phyloP scores from a whole-genome alignment of 2,113 vertebrate species.

The Amphilophus citrinellus region DNA sequence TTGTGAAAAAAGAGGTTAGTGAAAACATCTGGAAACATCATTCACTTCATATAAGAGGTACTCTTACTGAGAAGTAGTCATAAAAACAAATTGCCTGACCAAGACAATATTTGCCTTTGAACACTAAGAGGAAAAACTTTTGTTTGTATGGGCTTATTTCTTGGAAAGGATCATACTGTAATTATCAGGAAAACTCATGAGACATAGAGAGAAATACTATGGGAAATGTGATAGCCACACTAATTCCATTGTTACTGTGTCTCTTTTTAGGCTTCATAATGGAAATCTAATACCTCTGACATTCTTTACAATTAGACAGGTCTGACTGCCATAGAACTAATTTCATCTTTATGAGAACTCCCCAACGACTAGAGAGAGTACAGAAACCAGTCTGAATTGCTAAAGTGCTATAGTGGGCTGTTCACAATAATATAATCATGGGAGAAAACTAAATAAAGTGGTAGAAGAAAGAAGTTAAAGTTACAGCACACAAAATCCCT shows the following conservation, averaged over 20 bases:
- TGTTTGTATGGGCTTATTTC: background rate
- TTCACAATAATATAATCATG: background rate
- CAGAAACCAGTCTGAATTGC: background rate
- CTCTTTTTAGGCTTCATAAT: background rate
- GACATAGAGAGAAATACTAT: background rate
- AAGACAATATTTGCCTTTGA: background rate
- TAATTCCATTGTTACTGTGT: background rate
- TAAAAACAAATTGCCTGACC: background rate
- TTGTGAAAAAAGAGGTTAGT: background rate
- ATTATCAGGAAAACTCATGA: background rate
- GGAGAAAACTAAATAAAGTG: background rate
- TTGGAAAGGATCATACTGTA: background rate
- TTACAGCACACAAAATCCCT: background rate
- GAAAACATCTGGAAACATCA: slow-evolving; percentile 5
- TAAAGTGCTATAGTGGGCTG: background rate
- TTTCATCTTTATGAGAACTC: slow-evolving; percentile 5
- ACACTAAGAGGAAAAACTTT: background rate
- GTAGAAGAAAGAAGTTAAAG: background rate
- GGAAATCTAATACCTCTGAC: slow-evolving; percentile 28
- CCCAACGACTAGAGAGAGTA: background rate
- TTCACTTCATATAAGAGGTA: background rate
- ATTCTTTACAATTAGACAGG: background rate
- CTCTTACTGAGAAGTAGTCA: background rate
- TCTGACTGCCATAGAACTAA: background rate
- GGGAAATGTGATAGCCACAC: background rate